A percentile compares a stretch with the other conserved stretches of the same genome.
Evolutionary conservation across 2,888 invertebrate species (phyloP).

Genomic region (Ochropacha duplaris): DNA sequence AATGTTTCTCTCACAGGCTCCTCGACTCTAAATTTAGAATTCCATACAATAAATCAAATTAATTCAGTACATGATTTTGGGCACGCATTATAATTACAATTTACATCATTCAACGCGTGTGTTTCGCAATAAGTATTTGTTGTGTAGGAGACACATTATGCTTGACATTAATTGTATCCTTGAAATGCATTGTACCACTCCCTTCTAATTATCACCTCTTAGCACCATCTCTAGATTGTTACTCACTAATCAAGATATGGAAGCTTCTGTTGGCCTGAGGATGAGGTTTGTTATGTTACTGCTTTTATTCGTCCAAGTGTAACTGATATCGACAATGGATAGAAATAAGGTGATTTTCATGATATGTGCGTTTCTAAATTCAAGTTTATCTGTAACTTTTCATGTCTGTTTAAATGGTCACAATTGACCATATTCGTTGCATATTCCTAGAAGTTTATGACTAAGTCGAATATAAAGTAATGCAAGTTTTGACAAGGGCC

Average conservation of each 20-base stretch:
- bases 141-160: constrained; percentile 72
- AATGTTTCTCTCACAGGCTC: neutral
- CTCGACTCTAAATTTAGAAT: neutral
- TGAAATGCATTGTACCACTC: constrained; percentile 20
- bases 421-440: too few species aligned
- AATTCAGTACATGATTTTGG: constrained; percentile 37
- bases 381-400: neutral
- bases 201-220: constrained; percentile 29
- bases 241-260: neutral
- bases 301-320: too few species aligned
- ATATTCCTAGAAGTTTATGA: too few species aligned
- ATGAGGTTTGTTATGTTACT: too few species aligned
- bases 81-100: constrained; percentile 49
- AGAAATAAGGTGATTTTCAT: too few species aligned
- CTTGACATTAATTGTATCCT: constrained; percentile 50
- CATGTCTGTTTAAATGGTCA: too few species aligned
- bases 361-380: neutral
- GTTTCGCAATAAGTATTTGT: constrained; percentile 51
- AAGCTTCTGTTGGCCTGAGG: neutral
- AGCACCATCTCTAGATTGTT: constrained; percentile 20
- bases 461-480: too few species aligned
- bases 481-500: too few species aligned
- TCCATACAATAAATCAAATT: constrained; percentile 19
- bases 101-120: constrained; percentile 40
- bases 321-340: too few species aligned